Conservation (phyloP, 2,888 invertebrate genomes). For the Mactromeris polynyma region DNA sequence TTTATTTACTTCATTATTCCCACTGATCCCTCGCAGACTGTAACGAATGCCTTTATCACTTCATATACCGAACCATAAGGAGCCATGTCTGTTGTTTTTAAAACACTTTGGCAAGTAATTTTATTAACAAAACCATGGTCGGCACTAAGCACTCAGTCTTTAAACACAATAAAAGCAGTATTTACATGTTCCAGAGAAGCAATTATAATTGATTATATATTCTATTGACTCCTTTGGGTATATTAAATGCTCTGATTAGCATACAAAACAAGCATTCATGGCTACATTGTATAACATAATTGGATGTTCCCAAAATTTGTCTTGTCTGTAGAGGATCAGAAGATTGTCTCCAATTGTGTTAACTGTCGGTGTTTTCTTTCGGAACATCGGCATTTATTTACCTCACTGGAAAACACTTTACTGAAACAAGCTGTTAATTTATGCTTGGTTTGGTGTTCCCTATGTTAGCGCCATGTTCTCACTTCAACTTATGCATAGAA, state of each 20-base stretch:
- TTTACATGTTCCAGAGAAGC: conserved; percentile 5
- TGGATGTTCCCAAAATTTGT: conserved; percentile 31
- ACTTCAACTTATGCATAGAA: conserved; percentile 7
- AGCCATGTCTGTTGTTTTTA: conserved; percentile 6
- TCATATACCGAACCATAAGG: neutral
- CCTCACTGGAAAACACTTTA: neutral
- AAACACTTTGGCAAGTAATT: neutral
- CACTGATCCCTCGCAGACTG: neutral
- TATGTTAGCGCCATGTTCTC: neutral
- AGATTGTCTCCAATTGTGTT: conserved; percentile 6
- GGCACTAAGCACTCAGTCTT: neutral
- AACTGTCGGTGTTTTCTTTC: neutral
- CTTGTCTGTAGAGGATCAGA: conserved; percentile 26
- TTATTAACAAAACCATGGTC: neutral
- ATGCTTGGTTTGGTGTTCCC: neutral
- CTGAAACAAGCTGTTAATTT: conserved; percentile 9
- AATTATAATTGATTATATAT: conserved; percentile 39
- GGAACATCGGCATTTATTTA: neutral
- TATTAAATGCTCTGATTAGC: conserved; percentile 53
- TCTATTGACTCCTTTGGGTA: conserved; percentile 41
- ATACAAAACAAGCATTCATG: conserved; percentile 35
- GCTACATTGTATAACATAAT: conserved; percentile 3
- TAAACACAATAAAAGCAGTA: neutral
- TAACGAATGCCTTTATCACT: neutral
- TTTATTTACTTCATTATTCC: neutral